Conservation (phyloP, 2,888 invertebrate genomes). For the Melinaea marsaeus region DNA sequence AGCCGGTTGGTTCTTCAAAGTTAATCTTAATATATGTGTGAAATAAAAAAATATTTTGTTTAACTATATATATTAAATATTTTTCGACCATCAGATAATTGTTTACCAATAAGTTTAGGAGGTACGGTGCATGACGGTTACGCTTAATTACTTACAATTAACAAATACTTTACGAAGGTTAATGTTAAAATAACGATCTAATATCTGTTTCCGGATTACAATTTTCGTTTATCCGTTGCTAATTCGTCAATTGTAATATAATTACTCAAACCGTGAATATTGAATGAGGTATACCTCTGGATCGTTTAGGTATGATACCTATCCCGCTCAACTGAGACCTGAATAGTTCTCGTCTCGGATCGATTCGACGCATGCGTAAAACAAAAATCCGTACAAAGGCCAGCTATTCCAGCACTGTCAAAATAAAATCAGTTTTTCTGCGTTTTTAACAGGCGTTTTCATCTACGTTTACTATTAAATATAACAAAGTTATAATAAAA, state of each 20-base stretch:
- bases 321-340: slow-evolving; percentile 32
- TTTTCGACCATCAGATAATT: background rate
- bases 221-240: no score
- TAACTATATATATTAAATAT: no score
- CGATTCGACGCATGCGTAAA: slow-evolving; percentile 67
- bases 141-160: slow-evolving; percentile 12
- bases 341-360: slow-evolving; percentile 43
- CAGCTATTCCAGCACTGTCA: slow-evolving; percentile 61
- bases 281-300: slow-evolving; percentile 29
- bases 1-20: no score
- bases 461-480: no score
- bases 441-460: slow-evolving; percentile 45
- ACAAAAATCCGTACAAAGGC: slow-evolving; percentile 60
- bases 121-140: slow-evolving; percentile 7
- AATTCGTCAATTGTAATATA: no score
- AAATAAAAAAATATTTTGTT: no score
- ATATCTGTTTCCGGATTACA: background rate
- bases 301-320: slow-evolving; percentile 27
- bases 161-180: slow-evolving; percentile 17
- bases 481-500: no score
- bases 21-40: no score
- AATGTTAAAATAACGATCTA: background rate
- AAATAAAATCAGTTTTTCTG: slow-evolving; percentile 59
- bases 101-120: slow-evolving; percentile 1
- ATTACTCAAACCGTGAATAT: slow-evolving; percentile 25